A percentile compares a stretch with the other conserved stretches of the same genome.
These are phyloP conservation scores for Scrobipalpa costella DNA, from an alignment of 2,888 invertebrate species.

Conservation along the genomic window DNA sequence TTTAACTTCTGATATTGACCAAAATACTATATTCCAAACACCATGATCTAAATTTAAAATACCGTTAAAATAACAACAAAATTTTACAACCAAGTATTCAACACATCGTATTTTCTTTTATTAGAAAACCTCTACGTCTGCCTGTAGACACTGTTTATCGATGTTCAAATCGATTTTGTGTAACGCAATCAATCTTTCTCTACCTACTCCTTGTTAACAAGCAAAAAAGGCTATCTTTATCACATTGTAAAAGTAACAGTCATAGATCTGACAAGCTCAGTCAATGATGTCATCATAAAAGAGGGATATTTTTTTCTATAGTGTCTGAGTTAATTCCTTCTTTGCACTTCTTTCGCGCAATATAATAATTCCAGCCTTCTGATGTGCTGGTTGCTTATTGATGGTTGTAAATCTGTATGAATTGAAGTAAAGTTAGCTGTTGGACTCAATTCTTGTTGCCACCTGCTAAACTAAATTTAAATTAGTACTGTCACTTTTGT, in stretches of 20 bases:
- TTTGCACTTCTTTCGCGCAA: background rate
- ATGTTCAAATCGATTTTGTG: slow-evolving; percentile 16
- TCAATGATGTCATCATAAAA: slow-evolving; percentile 10
- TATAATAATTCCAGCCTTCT: background rate
- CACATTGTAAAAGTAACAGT: slow-evolving; percentile 9
- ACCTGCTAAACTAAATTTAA: too few species aligned
- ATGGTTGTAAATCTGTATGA: background rate
- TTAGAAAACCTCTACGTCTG: background rate
- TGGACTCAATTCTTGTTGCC: too few species aligned
- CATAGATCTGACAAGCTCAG: background rate
- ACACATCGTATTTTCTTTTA: background rate
- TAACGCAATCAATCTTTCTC: slow-evolving; percentile 7
- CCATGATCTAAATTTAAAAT: too few species aligned
- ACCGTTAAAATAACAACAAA: too few species aligned
- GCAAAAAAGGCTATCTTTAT: background rate
- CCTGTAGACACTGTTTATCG: background rate
- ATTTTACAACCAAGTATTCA: background rate
- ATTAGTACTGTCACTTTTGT: too few species aligned
- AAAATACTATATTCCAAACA: too few species aligned
- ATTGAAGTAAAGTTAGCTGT: background rate
- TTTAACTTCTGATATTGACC: too few species aligned
- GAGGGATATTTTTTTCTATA: background rate
- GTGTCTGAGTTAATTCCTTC: background rate
- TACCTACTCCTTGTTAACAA: slow-evolving; percentile 21
- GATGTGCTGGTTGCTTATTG: background rate